Conservation (phyloP, 1,140 invertebrate genomes). For the Paramacrobiotus metropolitanus region DNA sequence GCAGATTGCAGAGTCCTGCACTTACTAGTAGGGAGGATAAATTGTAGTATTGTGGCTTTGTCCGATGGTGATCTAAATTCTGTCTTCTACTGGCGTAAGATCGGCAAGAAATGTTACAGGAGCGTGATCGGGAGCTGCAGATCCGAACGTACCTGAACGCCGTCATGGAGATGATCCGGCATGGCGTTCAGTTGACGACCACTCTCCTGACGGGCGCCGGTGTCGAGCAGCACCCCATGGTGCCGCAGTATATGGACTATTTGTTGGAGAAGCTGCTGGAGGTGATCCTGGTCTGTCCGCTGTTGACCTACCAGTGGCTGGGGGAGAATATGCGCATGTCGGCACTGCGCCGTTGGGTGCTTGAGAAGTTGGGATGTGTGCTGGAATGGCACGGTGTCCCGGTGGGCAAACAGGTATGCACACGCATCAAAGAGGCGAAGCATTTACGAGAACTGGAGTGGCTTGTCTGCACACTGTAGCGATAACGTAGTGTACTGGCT, state of each 20-base stretch:
- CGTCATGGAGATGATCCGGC: background rate
- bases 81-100: no score
- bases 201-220: background rate
- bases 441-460: no score
- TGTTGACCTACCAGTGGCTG: background rate
- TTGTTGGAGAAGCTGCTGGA: background rate
- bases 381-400: background rate
- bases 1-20: no score
- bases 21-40: no score
- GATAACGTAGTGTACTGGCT: no score
- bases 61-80: no score
- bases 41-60: no score
- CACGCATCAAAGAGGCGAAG: no score
- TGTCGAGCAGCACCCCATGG: background rate
- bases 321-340: background rate
- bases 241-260: background rate
- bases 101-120: no score
- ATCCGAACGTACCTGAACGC: slow-evolving; percentile 1
- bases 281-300: background rate
- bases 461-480: no score
- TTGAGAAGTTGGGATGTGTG: background rate
- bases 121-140: background rate
- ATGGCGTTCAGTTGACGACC: background rate
- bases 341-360: background rate
- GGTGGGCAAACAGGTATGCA: background rate